These are phyloP conservation scores for Metalampra italica DNA, from an alignment of 2,888 invertebrate genomes.

Conservation along the genomic window DNA sequence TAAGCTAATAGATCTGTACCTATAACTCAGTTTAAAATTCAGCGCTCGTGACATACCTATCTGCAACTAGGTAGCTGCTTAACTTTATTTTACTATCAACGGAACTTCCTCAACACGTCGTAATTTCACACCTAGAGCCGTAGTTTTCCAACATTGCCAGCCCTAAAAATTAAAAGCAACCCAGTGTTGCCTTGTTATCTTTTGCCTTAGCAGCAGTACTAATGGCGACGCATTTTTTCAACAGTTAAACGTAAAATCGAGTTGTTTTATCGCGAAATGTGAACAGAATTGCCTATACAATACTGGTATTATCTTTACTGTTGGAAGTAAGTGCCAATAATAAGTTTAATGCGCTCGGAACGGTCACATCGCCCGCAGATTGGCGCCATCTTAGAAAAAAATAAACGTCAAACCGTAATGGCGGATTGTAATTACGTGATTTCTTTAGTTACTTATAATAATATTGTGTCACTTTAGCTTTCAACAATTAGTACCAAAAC, in stretches of 20 bases:
- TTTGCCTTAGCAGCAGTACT: constrained; percentile 35
- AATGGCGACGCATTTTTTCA: constrained; percentile 53
- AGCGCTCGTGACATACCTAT: too few species aligned
- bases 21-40: too few species aligned
- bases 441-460: constrained; percentile 9
- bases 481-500: background rate
- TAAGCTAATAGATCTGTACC: too few species aligned
- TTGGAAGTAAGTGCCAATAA: constrained; percentile 65
- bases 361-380: constrained; percentile 43
- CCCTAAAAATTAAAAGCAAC: constrained; percentile 41
- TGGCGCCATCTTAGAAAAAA: constrained; percentile 53
- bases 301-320: constrained; percentile 67
- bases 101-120: constrained; percentile 37
- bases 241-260: constrained; percentile 64
- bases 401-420: constrained; percentile 30
- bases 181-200: constrained; percentile 49
- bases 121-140: constrained; percentile 38
- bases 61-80: constrained; percentile 20
- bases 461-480: constrained; percentile 2
- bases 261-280: constrained; percentile 62
- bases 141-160: constrained; percentile 41
- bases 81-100: constrained; percentile 50
- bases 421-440: constrained; percentile 25
- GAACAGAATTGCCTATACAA: constrained; percentile 64
- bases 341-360: constrained; percentile 55